Conservation (phyloP, 2,113 vertebrate species). For the Nestor notabilis region DNA sequence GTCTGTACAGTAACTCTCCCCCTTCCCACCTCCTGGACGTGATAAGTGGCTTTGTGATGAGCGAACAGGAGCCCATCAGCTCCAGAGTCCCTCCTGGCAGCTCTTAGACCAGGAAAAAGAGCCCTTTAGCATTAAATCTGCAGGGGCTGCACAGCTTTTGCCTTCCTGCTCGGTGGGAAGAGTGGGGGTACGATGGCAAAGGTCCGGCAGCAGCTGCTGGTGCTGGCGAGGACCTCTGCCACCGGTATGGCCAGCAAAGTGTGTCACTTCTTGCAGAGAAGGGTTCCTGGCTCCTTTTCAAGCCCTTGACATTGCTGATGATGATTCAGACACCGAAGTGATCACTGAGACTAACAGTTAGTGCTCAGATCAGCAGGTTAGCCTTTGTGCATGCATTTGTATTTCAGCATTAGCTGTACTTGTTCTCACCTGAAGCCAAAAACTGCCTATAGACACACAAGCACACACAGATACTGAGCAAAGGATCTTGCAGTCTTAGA, state of each 20-base stretch:
- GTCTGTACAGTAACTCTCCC: conserved; percentile 50
- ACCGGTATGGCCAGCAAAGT: not conserved
- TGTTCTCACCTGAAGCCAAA: not conserved
- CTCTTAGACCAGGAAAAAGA: not conserved
- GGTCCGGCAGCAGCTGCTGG: not conserved
- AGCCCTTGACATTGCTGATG: not conserved
- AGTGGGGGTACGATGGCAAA: not conserved
- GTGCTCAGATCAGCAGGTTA: not conserved
- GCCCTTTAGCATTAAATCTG: not conserved
- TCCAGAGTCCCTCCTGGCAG: not conserved
- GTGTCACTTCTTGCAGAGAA: not conserved
- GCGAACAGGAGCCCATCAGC: not conserved
- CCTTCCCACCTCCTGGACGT: conserved; percentile 35
- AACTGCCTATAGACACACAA: not conserved
- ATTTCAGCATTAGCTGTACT: not conserved
- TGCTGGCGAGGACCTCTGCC: not conserved
- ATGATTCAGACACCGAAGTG: not conserved
- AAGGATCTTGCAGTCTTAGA: not conserved
- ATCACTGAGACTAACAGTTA: not conserved
- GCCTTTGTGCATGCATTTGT: not conserved
- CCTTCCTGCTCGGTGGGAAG: not conserved
- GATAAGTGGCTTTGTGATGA: conserved; percentile 33
- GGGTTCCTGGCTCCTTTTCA: conserved; percentile 3
- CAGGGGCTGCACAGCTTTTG: not conserved
- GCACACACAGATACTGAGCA: not conserved